Percentiles rank a stretch among this genome's conserved stretches.
Conservation (phyloP, 2,113 vertebrate genomes). For the Pangasianodon hypophthalmus region DNA sequence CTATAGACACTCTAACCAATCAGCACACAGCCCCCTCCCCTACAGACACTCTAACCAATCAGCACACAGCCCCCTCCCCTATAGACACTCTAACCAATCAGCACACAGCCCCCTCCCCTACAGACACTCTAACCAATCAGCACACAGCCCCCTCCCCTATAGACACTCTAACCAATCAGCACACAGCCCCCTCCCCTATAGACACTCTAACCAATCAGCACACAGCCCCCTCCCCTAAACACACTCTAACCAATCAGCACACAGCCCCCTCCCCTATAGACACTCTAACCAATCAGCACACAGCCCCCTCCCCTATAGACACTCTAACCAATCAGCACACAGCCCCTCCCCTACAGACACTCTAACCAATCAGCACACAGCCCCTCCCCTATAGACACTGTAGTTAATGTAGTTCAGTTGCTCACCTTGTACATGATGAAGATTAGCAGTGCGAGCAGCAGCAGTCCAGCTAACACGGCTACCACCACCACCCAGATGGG, state of each 20-base stretch:
- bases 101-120: neutral
- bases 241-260: neutral
- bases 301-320: neutral
- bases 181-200: neutral
- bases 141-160: neutral
- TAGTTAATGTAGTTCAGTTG: neutral
- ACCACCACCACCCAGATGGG: constrained; percentile 93
- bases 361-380: neutral
- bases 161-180: neutral
- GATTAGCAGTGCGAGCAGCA: constrained; percentile 91
- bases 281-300: neutral
- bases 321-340: neutral
- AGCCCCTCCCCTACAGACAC: neutral
- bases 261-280: neutral
- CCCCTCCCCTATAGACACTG: neutral
- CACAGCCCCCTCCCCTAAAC: neutral
- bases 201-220: neutral
- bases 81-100: too few relatives aligned
- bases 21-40: neutral
- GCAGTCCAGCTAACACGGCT: constrained; percentile 89
- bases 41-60: neutral
- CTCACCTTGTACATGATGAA: constrained; percentile 97
- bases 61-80: neutral
- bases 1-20: neutral
- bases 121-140: neutral